Evolutionary conservation across 2,888 invertebrate species (phyloP).

Genomic region (Laothoe populi): DNA sequence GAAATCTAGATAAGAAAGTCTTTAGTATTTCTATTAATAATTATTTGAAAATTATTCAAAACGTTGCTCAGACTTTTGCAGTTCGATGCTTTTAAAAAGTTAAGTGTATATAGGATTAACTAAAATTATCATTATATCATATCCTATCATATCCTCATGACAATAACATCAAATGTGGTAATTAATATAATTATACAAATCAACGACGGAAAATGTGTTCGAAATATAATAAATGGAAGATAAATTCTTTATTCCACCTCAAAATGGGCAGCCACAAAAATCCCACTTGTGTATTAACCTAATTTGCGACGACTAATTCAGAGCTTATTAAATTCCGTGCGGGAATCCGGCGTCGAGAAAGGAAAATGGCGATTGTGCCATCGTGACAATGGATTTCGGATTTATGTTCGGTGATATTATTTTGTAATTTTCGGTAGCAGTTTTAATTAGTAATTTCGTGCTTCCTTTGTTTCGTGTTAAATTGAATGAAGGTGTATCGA

Average conservation of each 20-base stretch:
- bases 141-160: no score
- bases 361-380: constrained; percentile 18
- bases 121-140: no score
- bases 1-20: no score
- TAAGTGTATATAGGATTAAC: no score
- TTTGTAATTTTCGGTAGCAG: constrained; percentile 2
- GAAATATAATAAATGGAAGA: background rate
- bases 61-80: no score
- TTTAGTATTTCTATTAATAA: no score
- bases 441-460: constrained; percentile 12
- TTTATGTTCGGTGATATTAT: constrained; percentile 18
- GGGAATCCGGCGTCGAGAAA: background rate
- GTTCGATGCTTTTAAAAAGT: no score
- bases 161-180: no score
- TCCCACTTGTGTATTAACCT: constrained; percentile 26
- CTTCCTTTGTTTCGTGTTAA: background rate
- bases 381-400: constrained; percentile 14
- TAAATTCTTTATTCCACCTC: background rate
- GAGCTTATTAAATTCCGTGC: constrained; percentile 31
- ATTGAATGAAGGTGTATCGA: background rate
- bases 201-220: no score
- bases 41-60: no score
- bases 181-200: no score
- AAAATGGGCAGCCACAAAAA: constrained; percentile 15
- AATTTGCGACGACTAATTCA: constrained; percentile 37